phyloP scores from a whole-genome alignment of 1,140 invertebrate species.

The Chironomus striatipennis region DNA sequence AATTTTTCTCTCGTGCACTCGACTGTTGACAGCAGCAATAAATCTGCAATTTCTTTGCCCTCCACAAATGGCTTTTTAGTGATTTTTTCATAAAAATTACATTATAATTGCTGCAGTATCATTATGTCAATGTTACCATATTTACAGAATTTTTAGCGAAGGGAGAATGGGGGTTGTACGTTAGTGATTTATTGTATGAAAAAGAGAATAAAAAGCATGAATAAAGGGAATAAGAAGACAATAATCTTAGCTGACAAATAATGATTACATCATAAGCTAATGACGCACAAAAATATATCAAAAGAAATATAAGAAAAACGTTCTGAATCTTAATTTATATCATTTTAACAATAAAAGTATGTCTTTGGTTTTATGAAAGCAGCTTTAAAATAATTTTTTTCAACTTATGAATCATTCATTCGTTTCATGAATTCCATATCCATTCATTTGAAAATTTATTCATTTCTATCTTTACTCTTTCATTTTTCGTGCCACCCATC shows the following conservation, averaged over 20 bases:
- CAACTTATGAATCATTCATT: constrained; percentile 4
- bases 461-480: no score
- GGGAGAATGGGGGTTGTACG: neutral
- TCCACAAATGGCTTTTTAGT: no score
- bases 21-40: no score
- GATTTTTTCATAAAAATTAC: no score
- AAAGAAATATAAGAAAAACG: neutral
- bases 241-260: neutral
- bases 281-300: no score
- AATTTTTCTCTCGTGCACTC: no score
- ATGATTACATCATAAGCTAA: neutral
- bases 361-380: neutral
- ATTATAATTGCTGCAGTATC: neutral
- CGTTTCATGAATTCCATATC: neutral
- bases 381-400: neutral
- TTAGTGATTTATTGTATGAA: no score
- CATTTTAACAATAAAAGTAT: neutral
- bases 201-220: no score
- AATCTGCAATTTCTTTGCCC: no score
- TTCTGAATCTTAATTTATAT: neutral
- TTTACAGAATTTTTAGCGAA: no score
- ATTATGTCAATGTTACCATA: neutral
- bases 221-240: neutral
- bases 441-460: neutral
- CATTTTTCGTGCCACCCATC: no score